phyloP scores from a whole-genome alignment of 2,797 vertebrate species.

The Sebastes kiyomatsui region DNA sequence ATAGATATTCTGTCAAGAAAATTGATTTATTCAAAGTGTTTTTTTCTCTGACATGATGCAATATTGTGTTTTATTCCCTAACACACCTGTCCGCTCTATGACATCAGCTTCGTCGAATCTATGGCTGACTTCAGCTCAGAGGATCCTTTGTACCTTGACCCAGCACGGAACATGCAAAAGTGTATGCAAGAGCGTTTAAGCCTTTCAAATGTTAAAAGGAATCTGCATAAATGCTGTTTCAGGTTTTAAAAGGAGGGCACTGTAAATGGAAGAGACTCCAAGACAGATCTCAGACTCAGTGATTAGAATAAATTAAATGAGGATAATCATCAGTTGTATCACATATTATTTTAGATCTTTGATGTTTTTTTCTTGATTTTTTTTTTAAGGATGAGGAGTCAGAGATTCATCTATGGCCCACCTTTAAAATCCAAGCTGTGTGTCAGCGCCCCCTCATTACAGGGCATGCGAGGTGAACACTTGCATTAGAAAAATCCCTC shows the following conservation, averaged over 20 bases:
- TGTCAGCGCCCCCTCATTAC: neutral
- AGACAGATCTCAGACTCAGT: no score
- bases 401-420: neutral
- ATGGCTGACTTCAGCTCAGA: neutral
- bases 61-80: neutral
- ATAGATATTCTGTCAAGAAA: neutral
- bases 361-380: neutral
- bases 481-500: slow-evolving; percentile 4
- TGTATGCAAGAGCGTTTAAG: neutral
- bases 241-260: neutral
- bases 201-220: neutral
- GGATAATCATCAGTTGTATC: neutral
- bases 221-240: neutral
- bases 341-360: neutral
- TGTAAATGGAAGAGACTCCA: neutral
- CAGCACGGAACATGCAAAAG: neutral
- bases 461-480: neutral
- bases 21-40: neutral
- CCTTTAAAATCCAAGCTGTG: neutral
- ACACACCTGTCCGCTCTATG: neutral
- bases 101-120: neutral
- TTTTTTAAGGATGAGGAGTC: neutral
- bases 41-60: neutral
- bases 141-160: neutral
- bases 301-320: neutral